Evolutionary conservation across 2,113 vertebrate genomes (phyloP), one percentile per base, ranked within the genome.

Genomic region (Clinocottus analis): DNA sequence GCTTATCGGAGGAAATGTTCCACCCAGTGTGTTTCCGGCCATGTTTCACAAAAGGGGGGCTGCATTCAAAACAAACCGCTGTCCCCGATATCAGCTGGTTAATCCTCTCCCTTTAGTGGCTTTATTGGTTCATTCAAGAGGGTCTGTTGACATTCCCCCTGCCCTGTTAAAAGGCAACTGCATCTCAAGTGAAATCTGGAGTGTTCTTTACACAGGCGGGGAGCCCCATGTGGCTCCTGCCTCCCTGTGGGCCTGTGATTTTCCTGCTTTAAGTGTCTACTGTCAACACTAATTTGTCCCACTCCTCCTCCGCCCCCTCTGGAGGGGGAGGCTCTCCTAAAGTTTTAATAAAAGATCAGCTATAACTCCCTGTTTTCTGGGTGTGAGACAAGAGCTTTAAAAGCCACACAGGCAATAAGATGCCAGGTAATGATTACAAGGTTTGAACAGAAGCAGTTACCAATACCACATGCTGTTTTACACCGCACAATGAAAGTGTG

Each of bases 231-330:
- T 94, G 93, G 93, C 93, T 91, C 89, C 82, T 68, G 72, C 87
- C 91, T 95, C 95, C 95, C 95, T 87, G 92, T 90, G 94, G 95
- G 93, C 90, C 93, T 90, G 93, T 94, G 94, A 95, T 95, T 95
- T 95, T 95, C 93, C 93, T 91, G 93, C 92, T 95, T 95, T 95
- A 96, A 95, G 94, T 94, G 92, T 95, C 94, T 93, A 94, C 93
- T 95, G 95, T 95, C 95, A 95, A 94, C 94, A 94, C 95, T 96
- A 95, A 96, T 96, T 95, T 96, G 95, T 95, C 93, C 93, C 92
- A 89, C 91, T 94, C 91, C 92, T 93, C 92, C 93, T 87, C 88
- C 89, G 19, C 91, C 93, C 83, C 90, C 91, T 87, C 89, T 71
- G 77, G 92, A 85, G 89, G 90, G 93, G 91, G 88, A 91, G 83